Conservation (phyloP, 2,113 vertebrate genomes). For the Rhea americana region DNA sequence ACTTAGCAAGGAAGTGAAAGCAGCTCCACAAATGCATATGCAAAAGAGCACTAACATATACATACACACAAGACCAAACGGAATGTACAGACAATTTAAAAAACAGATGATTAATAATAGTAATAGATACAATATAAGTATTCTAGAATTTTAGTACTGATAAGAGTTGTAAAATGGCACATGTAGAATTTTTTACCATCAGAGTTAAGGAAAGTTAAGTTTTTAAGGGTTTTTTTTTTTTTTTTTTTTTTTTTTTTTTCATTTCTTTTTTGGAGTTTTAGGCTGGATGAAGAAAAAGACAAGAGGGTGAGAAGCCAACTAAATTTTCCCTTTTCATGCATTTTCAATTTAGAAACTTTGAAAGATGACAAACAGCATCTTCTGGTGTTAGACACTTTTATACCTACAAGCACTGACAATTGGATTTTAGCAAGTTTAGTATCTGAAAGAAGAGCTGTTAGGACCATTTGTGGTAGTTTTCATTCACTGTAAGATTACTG, state of each 20-base stretch:
- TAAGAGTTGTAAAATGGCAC: not conserved
- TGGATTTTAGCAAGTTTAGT: not conserved
- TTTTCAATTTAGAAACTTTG: not conserved
- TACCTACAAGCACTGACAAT: not conserved
- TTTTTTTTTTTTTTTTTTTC: not conserved
- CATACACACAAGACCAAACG: not conserved
- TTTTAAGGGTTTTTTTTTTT: not conserved
- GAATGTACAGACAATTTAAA: not conserved
- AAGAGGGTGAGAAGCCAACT: not conserved
- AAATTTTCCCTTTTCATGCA: not conserved
- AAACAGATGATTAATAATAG: not conserved
- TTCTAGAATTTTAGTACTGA: not conserved
- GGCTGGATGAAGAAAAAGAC: not conserved
- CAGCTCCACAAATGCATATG: not conserved
- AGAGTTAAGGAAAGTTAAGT: not conserved
- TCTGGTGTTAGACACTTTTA: not conserved
- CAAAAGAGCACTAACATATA: not conserved
- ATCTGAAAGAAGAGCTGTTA: not conserved
- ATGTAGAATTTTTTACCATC: not conserved
- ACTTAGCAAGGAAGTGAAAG: conserved; percentile 5
- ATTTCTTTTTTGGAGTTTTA: not conserved
- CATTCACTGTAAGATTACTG: not conserved
- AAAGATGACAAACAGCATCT: not conserved
- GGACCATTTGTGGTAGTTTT: not conserved
- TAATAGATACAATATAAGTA: not conserved